A percentile compares a stretch with the other conserved stretches of the same genome.
Evolutionary conservation across 2,113 vertebrate species (phyloP).

Genomic region (Crotalus viridis): DNA sequence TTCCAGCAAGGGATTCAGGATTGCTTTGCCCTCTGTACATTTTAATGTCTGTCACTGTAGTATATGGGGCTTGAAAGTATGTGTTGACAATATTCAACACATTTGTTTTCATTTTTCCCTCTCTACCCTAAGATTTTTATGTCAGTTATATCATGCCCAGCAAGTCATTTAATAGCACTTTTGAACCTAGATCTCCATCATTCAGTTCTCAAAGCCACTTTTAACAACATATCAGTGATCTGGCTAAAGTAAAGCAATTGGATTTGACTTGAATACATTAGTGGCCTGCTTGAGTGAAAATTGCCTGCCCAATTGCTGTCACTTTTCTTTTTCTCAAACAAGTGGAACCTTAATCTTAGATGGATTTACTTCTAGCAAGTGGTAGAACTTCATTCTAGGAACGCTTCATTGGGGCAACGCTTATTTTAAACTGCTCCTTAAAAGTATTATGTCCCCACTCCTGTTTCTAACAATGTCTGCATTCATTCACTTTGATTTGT

Average conservation of each 20-base stretch:
- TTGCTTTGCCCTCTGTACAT: not conserved
- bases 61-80: not conserved
- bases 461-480: not conserved
- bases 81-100: not conserved
- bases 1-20: not conserved
- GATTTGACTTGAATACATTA: not conserved
- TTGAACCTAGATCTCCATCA: not conserved
- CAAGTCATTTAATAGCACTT: not conserved
- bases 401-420: not conserved
- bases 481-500: not conserved
- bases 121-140: not conserved
- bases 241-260: not conserved
- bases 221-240: not conserved
- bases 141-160: not conserved
- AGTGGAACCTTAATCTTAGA: not conserved
- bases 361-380: not conserved
- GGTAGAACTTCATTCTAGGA: not conserved
- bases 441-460: not conserved
- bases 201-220: not conserved
- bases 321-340: not conserved
- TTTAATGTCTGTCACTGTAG: not conserved
- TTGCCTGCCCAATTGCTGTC: not conserved
- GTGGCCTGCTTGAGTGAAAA: not conserved
- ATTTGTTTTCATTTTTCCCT: not conserved
- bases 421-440: not conserved